Evolutionary conservation across 2,113 vertebrate species (phyloP).

Genomic region (Balaeniceps rex): DNA sequence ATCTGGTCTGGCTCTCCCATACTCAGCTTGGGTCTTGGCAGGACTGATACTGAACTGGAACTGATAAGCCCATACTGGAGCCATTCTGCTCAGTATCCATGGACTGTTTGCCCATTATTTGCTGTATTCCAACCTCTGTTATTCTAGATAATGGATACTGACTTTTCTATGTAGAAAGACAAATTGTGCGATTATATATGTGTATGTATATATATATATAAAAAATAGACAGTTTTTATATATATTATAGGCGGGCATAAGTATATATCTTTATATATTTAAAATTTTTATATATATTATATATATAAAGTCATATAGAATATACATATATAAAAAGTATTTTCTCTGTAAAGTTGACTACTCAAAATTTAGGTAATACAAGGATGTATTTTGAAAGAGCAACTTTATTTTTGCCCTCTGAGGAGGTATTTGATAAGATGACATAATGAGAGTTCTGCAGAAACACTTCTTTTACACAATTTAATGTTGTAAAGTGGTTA

Average conservation of each 20-base stretch:
- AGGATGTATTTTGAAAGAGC: background rate
- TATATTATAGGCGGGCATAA: background rate
- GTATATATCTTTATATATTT: background rate
- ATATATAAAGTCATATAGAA: background rate
- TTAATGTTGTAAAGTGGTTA: background rate
- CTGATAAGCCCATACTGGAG: background rate
- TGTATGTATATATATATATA: background rate
- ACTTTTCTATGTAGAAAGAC: background rate
- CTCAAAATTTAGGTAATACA: background rate
- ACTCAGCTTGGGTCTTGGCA: background rate
- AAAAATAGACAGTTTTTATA: background rate
- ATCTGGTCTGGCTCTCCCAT: background rate
- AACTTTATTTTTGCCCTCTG: background rate
- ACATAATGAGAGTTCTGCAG: background rate
- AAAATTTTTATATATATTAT: too few species aligned
- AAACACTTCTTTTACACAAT: background rate
- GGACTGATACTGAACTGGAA: background rate
- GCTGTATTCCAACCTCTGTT: background rate
- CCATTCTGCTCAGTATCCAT: background rate
- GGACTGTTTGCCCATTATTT: background rate
- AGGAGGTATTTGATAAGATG: background rate
- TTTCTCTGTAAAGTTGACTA: background rate
- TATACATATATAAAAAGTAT: background rate
- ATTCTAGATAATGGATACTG: background rate
- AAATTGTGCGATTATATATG: background rate